phyloP scores from a whole-genome alignment of 2,888 invertebrate genomes.

The Ommatoiulus sabulosus region DNA sequence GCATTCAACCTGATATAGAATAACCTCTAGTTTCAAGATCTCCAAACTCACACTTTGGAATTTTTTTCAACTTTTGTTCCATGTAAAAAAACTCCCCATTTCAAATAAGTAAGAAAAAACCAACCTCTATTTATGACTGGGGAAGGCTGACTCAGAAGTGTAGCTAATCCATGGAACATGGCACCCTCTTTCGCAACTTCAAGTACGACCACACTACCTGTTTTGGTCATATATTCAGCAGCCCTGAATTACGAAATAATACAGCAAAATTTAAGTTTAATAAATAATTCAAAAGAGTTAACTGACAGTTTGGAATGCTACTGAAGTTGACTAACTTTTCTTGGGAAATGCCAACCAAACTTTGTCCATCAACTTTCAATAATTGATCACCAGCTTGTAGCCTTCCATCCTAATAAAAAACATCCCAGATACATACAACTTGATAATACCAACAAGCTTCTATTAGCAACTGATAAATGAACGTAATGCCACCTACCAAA shows the following conservation, averaged over 20 bases:
- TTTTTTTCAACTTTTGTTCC: no score
- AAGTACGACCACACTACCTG: slow-evolving; percentile 91
- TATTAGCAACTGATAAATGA: neutral
- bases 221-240: slow-evolving; percentile 94
- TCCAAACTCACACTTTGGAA: no score
- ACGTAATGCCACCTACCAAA: slow-evolving; percentile 65
- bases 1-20: no score
- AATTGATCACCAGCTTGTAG: slow-evolving; percentile 97
- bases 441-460: neutral
- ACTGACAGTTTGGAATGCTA: neutral
- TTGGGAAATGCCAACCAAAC: slow-evolving; percentile 82
- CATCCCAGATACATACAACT: slow-evolving; percentile 65
- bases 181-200: slow-evolving; percentile 99
- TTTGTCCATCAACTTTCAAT: slow-evolving; percentile 95
- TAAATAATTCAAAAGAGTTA: neutral
- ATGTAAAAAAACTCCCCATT: neutral
- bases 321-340: slow-evolving; percentile 71
- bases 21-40: no score
- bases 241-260: slow-evolving; percentile 74
- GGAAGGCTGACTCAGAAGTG: slow-evolving; percentile 90
- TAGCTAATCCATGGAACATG: slow-evolving; percentile 94
- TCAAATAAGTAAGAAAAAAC: neutral
- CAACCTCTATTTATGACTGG: slow-evolving; percentile 82
- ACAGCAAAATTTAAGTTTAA: neutral
- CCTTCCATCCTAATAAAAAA: slow-evolving; percentile 80